Evolutionary conservation across 1,140 invertebrate genomes (phyloP), one percentile per base, ranked within the genome.

Genomic region (Drosophila paulistorum): DNA sequence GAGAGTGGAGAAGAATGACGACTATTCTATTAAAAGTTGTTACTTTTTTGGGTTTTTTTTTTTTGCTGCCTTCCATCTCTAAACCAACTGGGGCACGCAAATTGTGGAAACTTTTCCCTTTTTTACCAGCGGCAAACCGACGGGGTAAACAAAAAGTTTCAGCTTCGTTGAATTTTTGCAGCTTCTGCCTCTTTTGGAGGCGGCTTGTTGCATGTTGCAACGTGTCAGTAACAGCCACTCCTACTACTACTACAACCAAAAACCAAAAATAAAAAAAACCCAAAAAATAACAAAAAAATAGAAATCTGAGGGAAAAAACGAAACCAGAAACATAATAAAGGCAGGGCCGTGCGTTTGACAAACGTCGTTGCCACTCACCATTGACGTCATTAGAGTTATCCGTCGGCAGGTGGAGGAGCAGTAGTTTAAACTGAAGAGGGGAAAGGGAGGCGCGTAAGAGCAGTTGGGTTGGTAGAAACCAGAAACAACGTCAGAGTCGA

Each of bases 361-460:
- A 78, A 68, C 30, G 48, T 45, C 72, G 55, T 20, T n/a, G 39
- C 45, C 45, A 51, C 45, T 51, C 45, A 20, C 55, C 76, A 78
- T 78, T 78, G 76, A 78, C 76, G 76, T 78, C 76, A 75, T 78
- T 78, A 78, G 55, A 75, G 67, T 65, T 68, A 61, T 75, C 68
- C 67, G 55, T 66, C 61, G 45, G 13, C 30, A 10, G 42, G 9
- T 45, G 41, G 55, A 13, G 14, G 9, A 37, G n/a, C 20, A 11
- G n/a, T 13, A 9, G 59, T 1, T 30, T 14, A 9, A 11, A 45
- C 30, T 48, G 42, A n/a, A 11, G 48, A 37, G 10, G 55, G 30
- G n/a, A 13, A 20, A 9, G 51, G 60, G 60, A 33, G 1, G 20
- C 1, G 20, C 1, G 20, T 1, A 2, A 23, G 35, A 51, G 45